A percentile compares a stretch with the other conserved stretches of the same genome.
phyloP scores from a whole-genome alignment of 2,113 vertebrate genomes.

The Onychostruthus taczanowskii region DNA sequence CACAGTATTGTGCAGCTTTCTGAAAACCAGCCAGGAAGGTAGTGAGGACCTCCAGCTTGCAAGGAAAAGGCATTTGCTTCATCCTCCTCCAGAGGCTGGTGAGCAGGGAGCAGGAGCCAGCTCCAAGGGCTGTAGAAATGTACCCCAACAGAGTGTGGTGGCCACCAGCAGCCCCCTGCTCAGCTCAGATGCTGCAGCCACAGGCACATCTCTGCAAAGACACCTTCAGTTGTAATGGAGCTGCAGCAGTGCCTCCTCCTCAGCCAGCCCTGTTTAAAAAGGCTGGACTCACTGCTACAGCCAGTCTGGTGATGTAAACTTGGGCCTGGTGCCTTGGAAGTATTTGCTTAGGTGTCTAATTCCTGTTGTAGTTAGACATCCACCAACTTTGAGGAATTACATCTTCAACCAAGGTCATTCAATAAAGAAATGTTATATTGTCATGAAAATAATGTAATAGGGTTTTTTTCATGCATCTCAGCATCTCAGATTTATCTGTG shows the following conservation, averaged over 20 bases:
- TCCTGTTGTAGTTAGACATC: not conserved
- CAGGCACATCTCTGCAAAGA: not conserved
- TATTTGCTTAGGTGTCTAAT: not conserved
- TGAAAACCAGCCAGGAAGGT: not conserved
- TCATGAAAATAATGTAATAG: not conserved
- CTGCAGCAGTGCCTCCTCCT: not conserved
- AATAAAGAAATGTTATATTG: accelerated
- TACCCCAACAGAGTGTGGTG: not conserved
- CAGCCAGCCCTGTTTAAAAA: not conserved
- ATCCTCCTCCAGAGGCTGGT: not conserved
- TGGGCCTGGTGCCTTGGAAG: not conserved
- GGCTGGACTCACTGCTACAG: not conserved
- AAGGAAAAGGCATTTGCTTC: not conserved
- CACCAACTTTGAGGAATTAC: not conserved
- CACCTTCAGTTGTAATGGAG: not conserved
- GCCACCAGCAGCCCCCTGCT: not conserved
- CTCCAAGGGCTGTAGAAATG: not conserved
- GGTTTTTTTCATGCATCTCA: not conserved
- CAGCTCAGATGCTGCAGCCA: not conserved
- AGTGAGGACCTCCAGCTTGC: not conserved
- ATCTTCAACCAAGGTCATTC: not conserved
- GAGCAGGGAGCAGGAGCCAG: not conserved
- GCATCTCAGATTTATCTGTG: not conserved
- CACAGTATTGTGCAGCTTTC: not conserved
- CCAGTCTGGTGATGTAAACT: not conserved